A percentile compares a stretch with the other conserved stretches of the same genome.
phyloP scores from a whole-genome alignment of 2,888 invertebrate genomes.

The Strigamia maritima region DNA sequence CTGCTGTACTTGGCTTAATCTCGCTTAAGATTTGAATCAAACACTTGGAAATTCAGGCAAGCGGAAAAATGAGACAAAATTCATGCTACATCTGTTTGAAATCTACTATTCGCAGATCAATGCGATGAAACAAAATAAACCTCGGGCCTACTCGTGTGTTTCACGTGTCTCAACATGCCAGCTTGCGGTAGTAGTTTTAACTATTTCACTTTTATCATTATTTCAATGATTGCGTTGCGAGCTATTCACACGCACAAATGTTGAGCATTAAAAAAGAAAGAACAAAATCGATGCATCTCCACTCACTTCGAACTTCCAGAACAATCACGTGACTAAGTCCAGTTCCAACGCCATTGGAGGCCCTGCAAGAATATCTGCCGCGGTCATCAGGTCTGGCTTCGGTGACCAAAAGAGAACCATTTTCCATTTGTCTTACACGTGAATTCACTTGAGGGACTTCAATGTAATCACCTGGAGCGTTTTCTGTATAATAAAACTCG shows the following conservation, averaged over 20 bases:
- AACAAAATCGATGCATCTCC: not conserved
- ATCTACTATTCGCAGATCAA: slow-evolving; percentile 11
- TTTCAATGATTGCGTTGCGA: not conserved
- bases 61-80: not conserved
- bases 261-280: not conserved
- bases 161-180: not conserved
- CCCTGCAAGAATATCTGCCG: slow-evolving; percentile 53
- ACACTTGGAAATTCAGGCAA: not conserved
- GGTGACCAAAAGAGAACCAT: slow-evolving; percentile 52
- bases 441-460: slow-evolving; percentile 41
- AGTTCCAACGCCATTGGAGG: slow-evolving; percentile 52
- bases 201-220: not conserved
- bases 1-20: not conserved
- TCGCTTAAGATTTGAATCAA: slow-evolving; percentile 8
- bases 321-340: slow-evolving; percentile 52
- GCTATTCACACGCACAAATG: not conserved
- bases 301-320: slow-evolving; percentile 52
- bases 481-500: slow-evolving; percentile 39
- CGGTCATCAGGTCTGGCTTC: slow-evolving; percentile 50
- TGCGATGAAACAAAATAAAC: not conserved
- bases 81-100: not conserved
- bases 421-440: slow-evolving; percentile 43
- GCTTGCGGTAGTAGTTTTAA: not conserved
- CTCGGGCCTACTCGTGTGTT: not conserved
- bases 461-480: slow-evolving; percentile 42